phyloP scores from a whole-genome alignment of 2,888 invertebrate genomes.

The Leucophenga montana region DNA sequence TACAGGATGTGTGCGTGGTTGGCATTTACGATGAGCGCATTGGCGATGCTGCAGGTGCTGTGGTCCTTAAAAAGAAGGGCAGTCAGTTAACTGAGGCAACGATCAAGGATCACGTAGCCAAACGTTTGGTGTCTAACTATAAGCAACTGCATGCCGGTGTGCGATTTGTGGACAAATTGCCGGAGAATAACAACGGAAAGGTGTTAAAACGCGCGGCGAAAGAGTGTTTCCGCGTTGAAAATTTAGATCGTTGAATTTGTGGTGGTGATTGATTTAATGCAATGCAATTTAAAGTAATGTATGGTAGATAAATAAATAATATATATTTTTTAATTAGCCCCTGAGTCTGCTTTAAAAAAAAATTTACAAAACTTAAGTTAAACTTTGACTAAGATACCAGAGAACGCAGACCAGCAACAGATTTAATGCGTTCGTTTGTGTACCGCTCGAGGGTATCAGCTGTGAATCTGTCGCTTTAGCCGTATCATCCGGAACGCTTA shows the following conservation, averaged over 20 bases:
- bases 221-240: slow-evolving; percentile 15
- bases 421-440: background rate
- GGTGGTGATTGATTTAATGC: too few relatives aligned
- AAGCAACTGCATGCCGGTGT: slow-evolving; percentile 60
- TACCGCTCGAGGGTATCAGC: slow-evolving; percentile 17
- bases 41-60: slow-evolving; percentile 59
- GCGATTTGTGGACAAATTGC: slow-evolving; percentile 52
- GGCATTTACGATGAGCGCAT: slow-evolving; percentile 51
- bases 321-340: slow-evolving; percentile 44
- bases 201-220: slow-evolving; percentile 42
- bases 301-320: slow-evolving; percentile 33
- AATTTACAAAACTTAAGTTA: slow-evolving; percentile 37
- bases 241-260: too few relatives aligned
- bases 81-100: slow-evolving; percentile 40
- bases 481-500: slow-evolving; percentile 32
- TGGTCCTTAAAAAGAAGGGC: slow-evolving; percentile 44
- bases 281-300: too few relatives aligned
- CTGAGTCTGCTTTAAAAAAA: slow-evolving; percentile 45
- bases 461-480: slow-evolving; percentile 24
- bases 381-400: slow-evolving; percentile 29
- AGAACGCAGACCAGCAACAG: slow-evolving; percentile 29
- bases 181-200: slow-evolving; percentile 55
- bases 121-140: slow-evolving; percentile 30
- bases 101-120: slow-evolving; percentile 43
- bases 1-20: slow-evolving; percentile 57